Conservation (phyloP, 2,888 invertebrate genomes). For the Platerodrilus igneus region DNA sequence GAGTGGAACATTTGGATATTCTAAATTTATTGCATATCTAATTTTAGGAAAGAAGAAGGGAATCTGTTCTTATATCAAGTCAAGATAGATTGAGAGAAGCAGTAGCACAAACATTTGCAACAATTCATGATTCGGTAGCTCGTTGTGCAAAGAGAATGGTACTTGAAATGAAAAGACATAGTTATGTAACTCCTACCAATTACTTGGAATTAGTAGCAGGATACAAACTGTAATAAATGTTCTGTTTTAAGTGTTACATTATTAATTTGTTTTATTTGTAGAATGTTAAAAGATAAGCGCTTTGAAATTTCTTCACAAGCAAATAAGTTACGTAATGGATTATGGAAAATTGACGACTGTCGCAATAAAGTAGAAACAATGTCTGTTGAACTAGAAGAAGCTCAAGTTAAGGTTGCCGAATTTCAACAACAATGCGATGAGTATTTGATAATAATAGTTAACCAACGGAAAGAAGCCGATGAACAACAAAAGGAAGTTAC, state of each 20-base stretch:
- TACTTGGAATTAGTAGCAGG: conserved; percentile 80
- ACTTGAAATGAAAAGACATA: conserved; percentile 71
- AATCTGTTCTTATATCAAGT: conserved; percentile 43
- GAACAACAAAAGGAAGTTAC: conserved; percentile 73
- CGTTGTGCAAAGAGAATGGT: conserved; percentile 69
- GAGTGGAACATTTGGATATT: neutral
- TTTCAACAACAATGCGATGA: conserved; percentile 82
- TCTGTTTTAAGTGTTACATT: neutral
- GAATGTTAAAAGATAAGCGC: conserved; percentile 69
- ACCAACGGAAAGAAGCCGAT: conserved; percentile 77
- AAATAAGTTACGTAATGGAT: conserved; percentile 74
- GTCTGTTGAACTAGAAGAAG: conserved; percentile 76
- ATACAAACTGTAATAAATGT: conserved; percentile 64
- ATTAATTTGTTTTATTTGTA: conserved; percentile 45
- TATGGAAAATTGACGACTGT: conserved; percentile 85
- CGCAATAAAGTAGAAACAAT: conserved; percentile 74
- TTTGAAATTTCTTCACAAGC: conserved; percentile 66
- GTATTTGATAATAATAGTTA: conserved; percentile 75
- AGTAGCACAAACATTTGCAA: conserved; percentile 71
- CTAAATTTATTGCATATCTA: neutral
- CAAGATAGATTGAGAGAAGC: conserved; percentile 60
- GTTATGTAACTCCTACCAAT: conserved; percentile 86
- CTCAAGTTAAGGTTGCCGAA: conserved; percentile 68
- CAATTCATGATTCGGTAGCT: conserved; percentile 79
- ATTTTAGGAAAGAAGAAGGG: conserved; percentile 39